These are phyloP conservation scores for Chrysomela aeneicollis DNA, from an alignment of 2,888 invertebrate species.

Conservation along the genomic window DNA sequence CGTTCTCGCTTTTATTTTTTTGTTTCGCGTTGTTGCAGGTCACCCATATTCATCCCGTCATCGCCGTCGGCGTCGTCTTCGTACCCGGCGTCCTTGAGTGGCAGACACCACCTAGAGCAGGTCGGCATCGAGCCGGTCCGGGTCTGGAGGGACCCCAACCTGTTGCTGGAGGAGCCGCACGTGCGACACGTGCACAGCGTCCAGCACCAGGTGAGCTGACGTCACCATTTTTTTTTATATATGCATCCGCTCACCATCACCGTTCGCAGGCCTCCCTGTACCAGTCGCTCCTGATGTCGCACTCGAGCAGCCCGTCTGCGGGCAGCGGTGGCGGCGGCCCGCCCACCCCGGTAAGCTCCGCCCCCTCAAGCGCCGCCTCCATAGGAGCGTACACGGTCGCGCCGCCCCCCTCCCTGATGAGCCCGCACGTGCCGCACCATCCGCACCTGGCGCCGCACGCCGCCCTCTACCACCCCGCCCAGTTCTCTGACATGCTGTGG, in stretches of 20 bases:
- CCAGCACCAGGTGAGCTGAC: slow-evolving; percentile 45
- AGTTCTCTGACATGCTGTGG: slow-evolving; percentile 66
- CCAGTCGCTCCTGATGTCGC: slow-evolving; percentile 68
- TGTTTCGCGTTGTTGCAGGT: slow-evolving; percentile 45
- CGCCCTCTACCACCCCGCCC: slow-evolving; percentile 55
- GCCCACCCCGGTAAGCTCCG: slow-evolving; percentile 41
- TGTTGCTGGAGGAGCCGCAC: slow-evolving; percentile 64
- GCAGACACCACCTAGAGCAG: slow-evolving; percentile 26
- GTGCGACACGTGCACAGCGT: slow-evolving; percentile 67
- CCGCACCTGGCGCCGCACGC: slow-evolving; percentile 52
- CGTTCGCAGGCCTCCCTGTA: slow-evolving; percentile 58
- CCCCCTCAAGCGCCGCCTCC: slow-evolving; percentile 49
- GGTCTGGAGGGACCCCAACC: slow-evolving; percentile 68
- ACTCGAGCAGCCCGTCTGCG: slow-evolving; percentile 56
- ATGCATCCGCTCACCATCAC: too few relatives aligned
- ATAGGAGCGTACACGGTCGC: slow-evolving; percentile 48
- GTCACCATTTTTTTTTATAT: neutral
- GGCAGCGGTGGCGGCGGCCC: slow-evolving; percentile 45
- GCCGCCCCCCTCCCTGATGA: slow-evolving; percentile 60
- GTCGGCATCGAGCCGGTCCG: slow-evolving; percentile 55
- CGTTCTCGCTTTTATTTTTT: neutral
- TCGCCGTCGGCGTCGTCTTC: slow-evolving; percentile 24
- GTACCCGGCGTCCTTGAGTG: slow-evolving; percentile 20
- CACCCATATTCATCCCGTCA: slow-evolving; percentile 54
- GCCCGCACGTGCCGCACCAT: slow-evolving; percentile 54